Base-by-base conservation (phyloP, 2,888 invertebrate genomes). In the Tetranychus truncatus region DNA sequence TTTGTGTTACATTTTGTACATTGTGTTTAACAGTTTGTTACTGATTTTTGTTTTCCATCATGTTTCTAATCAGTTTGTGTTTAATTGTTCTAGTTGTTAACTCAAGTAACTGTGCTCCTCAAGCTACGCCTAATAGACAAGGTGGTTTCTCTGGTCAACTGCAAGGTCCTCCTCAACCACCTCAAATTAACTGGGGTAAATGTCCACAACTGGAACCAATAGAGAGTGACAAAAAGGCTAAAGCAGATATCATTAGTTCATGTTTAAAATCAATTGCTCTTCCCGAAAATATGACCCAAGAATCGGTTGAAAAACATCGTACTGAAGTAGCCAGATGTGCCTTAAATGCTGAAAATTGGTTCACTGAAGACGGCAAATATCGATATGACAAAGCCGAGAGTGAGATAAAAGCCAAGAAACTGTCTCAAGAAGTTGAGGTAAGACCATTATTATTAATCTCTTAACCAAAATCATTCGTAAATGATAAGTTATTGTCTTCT, bases 261-360 rank as follows among this genome's bases (percentile, higher is more conserved):
- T 75, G 75, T 55, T 34, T 75, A 4, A 18, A 75, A 21, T 55
- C 45, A 44, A 55, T 67, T 15, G n/a, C 75, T 15, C 18, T 75
- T 44, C 75, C 75, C n/a, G 44, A 24, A 44, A 75, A 75, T 20
- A 45, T 75, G 6, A 75, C 75, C 15, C 69, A 55, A 69, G 75
- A 78, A 77, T 72, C 75, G 74, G 74, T 78, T 20, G 78, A 78
- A 67, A 72, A 72, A 18, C 78, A 78, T 66, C 72, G 77, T 66
- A 76, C 75, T 74, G 76, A 76, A 69, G 77, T 78, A 65, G 77
- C 78, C 44, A 76, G 75, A 15, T 78, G 78, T 69, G 78, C 77
- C 55, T 74, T 78, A 66, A 76, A 77, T 21, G 75, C 74, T 66
- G 78, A 78, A 77, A 77, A 77, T 75, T 78, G 78, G 78, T 78